Conservation (phyloP, 2,888 invertebrate genomes). For the Cenopis cana region DNA sequence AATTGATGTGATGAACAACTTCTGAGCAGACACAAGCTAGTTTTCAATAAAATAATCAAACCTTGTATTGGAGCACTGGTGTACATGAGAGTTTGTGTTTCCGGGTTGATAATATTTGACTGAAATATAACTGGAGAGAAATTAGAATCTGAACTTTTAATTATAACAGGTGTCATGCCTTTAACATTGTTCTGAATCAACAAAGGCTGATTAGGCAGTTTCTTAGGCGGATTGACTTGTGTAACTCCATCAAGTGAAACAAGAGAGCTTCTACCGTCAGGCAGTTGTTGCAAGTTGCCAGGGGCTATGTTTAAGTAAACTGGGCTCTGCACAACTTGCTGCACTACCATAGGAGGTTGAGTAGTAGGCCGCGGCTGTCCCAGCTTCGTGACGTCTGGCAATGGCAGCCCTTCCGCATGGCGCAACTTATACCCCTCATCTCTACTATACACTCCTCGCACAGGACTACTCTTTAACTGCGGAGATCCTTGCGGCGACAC, state of each 20-base stretch:
- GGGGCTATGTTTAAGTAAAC: conserved; percentile 74
- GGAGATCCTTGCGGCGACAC: conserved; percentile 53
- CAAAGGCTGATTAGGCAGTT: conserved; percentile 64
- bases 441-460: conserved; percentile 64
- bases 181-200: conserved; percentile 73
- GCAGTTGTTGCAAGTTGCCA: conserved; percentile 67
- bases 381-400: conserved; percentile 70
- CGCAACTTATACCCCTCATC: conserved; percentile 69
- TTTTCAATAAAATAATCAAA: conserved; percentile 52
- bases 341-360: conserved; percentile 72
- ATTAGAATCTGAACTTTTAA: conserved; percentile 76
- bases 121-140: conserved; percentile 87
- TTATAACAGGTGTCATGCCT: conserved; percentile 70
- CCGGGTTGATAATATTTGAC: conserved; percentile 85
- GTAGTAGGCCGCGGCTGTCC: conserved; percentile 58
- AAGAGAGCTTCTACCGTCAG: conserved; percentile 63
- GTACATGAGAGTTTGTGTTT: conserved; percentile 79
- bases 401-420: conserved; percentile 56
- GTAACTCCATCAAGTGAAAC: conserved; percentile 66
- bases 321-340: conserved; percentile 76
- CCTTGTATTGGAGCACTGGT: conserved; percentile 78
- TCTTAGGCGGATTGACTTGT: conserved; percentile 60
- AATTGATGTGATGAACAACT: no score
- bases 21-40: no score
- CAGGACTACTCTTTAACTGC: conserved; percentile 64